Evolutionary conservation across 2,888 invertebrate species (phyloP).

Genomic region (Sthenelais limicola): DNA sequence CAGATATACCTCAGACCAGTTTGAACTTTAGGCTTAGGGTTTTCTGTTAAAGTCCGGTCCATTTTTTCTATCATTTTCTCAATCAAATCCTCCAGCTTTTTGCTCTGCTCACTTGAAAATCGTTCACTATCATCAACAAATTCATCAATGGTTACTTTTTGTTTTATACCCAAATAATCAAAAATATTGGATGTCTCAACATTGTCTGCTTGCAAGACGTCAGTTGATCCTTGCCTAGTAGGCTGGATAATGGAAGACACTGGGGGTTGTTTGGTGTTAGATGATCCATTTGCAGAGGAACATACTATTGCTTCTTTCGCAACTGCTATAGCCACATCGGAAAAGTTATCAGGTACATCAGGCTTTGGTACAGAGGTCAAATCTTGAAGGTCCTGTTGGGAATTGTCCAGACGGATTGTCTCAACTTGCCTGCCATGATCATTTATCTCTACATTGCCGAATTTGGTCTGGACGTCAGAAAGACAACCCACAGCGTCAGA

Average conservation of each 20-base stretch:
- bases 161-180: conserved; percentile 30
- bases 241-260: too few relatives aligned
- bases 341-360: too few relatives aligned
- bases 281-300: conserved; percentile 1
- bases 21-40: neutral
- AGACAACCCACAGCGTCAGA: too few relatives aligned
- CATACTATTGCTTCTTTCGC: conserved; percentile 29
- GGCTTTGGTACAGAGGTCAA: too few relatives aligned
- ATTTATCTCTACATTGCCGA: too few relatives aligned
- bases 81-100: conserved; percentile 28
- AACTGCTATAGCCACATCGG: conserved; percentile 19
- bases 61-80: conserved; percentile 37
- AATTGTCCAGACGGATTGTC: too few relatives aligned
- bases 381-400: too few relatives aligned
- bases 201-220: neutral
- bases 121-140: conserved; percentile 3
- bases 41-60: conserved; percentile 14
- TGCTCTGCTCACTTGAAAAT: conserved; percentile 28
- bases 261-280: too few relatives aligned
- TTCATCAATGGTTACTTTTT: conserved; percentile 1
- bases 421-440: too few relatives aligned
- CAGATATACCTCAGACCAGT: conserved; percentile 21
- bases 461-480: too few relatives aligned
- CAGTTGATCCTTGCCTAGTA: too few relatives aligned
- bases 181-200: neutral